Evolutionary conservation across 2,888 invertebrate genomes (phyloP), one percentile per base, ranked within the genome.

Genomic region (Nomada hirtipes): DNA sequence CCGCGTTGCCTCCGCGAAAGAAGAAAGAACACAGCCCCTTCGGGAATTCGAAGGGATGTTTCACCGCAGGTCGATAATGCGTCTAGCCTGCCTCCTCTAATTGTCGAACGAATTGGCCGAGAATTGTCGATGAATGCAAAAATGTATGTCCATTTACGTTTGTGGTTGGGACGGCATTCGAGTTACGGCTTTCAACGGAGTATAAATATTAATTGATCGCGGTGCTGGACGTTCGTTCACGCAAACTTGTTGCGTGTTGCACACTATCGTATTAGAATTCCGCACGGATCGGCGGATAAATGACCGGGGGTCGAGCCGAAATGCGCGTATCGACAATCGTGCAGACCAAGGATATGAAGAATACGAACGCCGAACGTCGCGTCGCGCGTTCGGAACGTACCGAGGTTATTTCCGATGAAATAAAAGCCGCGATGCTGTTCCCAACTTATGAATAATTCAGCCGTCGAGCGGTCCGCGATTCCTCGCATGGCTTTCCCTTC

Each of bases 201-300:
- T 26, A 36, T 52, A 52, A 61, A 61, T 36, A 61, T 71, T 29
- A 55, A 55, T 42, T 68, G 15, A 20, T 53, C 29, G 52, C n/a
- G n/a, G 55, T 70, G 47, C 47, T 20, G 26, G 36, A 26, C 59
- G 60, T 20, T 64, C 47, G 61, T 79, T 78, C 83, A 87, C 87
- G 86, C 86, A 42, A 86, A 86, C 86, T 86, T 88, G 88, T 88
- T 86, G 86, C 86, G 86, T 87, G 88, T 78, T 74, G 63, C 74
- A 55, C 36, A 36, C 9, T 36, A 57, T 76, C 83, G 76, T 36
- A 83, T 83, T 78, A 87, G 74, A 83, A 74, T 79, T 61, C 68
- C 79, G 64, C 42, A 9, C n/a, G 36, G 52, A 11, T 20, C n/a
- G 18, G 60, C 36, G 47, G 57, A 50, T 44, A 23, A 26, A 18